Evolutionary conservation across 53 echinoderm and acorn worm genomes (phyloP), one percentile per base, ranked within the genome.

Genomic region (Stichopus horrens): DNA sequence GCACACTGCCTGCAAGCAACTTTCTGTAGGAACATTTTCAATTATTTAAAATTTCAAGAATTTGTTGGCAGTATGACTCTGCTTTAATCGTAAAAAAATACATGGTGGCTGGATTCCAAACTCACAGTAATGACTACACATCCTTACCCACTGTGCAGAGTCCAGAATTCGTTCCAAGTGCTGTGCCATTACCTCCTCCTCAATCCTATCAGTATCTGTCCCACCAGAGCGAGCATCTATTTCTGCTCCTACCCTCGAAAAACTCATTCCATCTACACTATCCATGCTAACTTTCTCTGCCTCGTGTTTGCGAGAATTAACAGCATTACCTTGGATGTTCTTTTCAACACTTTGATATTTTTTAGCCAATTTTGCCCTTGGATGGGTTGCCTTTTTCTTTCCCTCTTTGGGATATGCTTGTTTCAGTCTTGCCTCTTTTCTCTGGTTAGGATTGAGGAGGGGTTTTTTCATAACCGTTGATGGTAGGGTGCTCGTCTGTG

Each of bases 121-220:
- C 37, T 37, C 37, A 37, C 37, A 37, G 37, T 37, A 37, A 37
- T 37, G 37, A 37, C 37, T 37, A 37, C 37, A 37, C 37, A 37
- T 60, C 19, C 84, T 83, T 83, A 83, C 84, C 84, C 84, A 83
- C 65, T 83, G 84, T 21, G 84, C 65, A 60, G 60, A 60, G 21
- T 83, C 84, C 65, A 83, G 57, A 59, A 83, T 83, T 83, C 84
- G 54, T 57, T 83, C 84, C 84, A 83, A 65, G 65, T 83, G 84
- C 57, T 65, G 84, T 60, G 60, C 84, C 19, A 83, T 83, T 22
- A 19, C 84, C 84, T 83, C 84, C 84, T 83, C 84, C 65, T 83
- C 84, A 58, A 83, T 83, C 65, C 84, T 83, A 83, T 83, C 84
- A 5, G 58, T 19, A 83, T 83, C 84, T 9, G 54, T 65, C 21